Evolutionary conservation across 2,797 vertebrate genomes (phyloP).

Genomic region (Falco naumanni): DNA sequence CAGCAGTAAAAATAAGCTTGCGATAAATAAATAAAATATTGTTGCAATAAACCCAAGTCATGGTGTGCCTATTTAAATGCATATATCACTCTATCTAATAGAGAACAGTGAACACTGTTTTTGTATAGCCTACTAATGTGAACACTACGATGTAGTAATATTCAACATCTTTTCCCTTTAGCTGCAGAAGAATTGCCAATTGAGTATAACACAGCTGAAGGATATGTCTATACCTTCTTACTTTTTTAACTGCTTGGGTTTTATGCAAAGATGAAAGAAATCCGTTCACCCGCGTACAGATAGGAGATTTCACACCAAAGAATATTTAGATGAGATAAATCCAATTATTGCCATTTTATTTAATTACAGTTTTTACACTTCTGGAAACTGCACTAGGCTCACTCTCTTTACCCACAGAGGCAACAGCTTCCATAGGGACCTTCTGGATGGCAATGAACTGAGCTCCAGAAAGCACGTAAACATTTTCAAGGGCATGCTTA

Average conservation of each 20-base stretch:
- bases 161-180: constrained; percentile 22
- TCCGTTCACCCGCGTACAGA: background rate
- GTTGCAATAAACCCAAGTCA: constrained; percentile 19
- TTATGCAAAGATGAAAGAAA: constrained; percentile 21
- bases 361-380: background rate
- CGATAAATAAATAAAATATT: constrained; percentile 62
- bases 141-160: background rate
- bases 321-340: constrained; percentile 10
- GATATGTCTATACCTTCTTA: constrained; percentile 7
- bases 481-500: background rate
- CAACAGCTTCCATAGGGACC: background rate
- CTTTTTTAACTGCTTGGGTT: background rate
- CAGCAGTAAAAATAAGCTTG: constrained; percentile 57
- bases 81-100: background rate
- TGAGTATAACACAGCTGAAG: background rate
- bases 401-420: background rate
- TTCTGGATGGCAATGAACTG: background rate
- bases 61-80: constrained; percentile 55
- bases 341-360: background rate
- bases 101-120: background rate
- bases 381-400: background rate
- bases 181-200: constrained; percentile 15
- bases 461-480: background rate
- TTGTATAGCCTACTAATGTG: constrained; percentile 22
- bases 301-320: background rate